Conservation (phyloP, 2,888 invertebrate species). For the Dilophus febrilis region DNA sequence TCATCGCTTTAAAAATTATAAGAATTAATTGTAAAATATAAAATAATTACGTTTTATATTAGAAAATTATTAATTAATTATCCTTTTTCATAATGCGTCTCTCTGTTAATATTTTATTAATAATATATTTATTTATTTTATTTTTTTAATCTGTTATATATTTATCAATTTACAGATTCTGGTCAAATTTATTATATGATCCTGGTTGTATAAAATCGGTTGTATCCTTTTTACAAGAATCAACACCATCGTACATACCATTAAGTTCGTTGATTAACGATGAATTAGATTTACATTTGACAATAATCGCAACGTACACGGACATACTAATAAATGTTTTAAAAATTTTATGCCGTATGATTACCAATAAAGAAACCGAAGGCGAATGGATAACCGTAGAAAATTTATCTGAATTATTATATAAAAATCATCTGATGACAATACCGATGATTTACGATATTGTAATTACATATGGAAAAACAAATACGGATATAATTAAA, state of each 20-base stretch:
- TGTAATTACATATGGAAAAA: constrained; percentile 52
- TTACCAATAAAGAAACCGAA: constrained; percentile 62
- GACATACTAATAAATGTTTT: constrained; percentile 48
- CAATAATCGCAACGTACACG: constrained; percentile 34
- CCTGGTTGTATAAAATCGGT: constrained; percentile 42
- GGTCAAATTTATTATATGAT: constrained; percentile 54
- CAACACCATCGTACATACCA: constrained; percentile 48
- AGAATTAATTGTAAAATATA: too few species aligned
- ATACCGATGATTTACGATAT: constrained; percentile 66
- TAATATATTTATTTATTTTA: not conserved
- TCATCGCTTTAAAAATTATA: too few species aligned
- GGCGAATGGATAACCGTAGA: constrained; percentile 44
- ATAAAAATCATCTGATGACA: constrained; percentile 66
- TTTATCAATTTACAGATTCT: constrained; percentile 47
- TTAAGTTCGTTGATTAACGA: constrained; percentile 23
- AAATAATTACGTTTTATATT: too few species aligned
- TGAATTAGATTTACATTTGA: constrained; percentile 23
- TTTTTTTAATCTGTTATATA: too few species aligned
- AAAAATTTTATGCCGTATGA: constrained; percentile 53
- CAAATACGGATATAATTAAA: constrained; percentile 41
- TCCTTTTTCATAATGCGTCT: too few species aligned
- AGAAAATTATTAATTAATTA: too few species aligned
- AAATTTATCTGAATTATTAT: constrained; percentile 51
- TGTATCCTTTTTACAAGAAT: constrained; percentile 55
- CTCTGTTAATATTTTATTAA: too few species aligned